Evolutionary conservation across 2,888 invertebrate species (phyloP).

Genomic region (Brachynemurus nebulosus): DNA sequence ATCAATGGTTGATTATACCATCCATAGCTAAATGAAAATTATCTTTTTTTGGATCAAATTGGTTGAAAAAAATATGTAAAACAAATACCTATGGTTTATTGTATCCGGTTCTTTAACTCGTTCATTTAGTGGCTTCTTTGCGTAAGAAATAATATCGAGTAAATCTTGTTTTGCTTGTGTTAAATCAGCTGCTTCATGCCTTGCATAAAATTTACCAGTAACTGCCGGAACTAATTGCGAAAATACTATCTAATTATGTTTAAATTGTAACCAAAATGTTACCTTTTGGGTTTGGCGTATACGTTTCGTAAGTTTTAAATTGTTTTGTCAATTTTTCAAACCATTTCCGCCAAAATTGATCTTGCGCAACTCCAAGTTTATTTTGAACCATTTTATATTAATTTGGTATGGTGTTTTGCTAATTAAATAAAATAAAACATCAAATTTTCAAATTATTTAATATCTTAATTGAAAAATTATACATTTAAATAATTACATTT

Average conservation of each 20-base stretch:
- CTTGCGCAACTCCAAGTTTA: too few species aligned
- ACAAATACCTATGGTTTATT: background rate
- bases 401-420: too few species aligned
- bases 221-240: slow-evolving; percentile 15
- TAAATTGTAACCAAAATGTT: background rate
- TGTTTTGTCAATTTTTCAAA: background rate
- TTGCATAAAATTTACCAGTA: slow-evolving; percentile 27
- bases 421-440: too few species aligned
- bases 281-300: slow-evolving; percentile 2
- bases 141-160: background rate
- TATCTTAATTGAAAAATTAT: too few species aligned
- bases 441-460: too few species aligned
- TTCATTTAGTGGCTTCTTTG: background rate
- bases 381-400: too few species aligned
- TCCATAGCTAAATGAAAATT: slow-evolving; percentile 24
- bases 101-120: background rate
- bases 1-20: slow-evolving; percentile 23
- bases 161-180: slow-evolving; percentile 17
- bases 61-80: background rate
- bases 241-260: background rate
- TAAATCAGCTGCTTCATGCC: slow-evolving; percentile 20
- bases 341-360: too few species aligned
- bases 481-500: too few species aligned
- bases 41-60: background rate
- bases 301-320: background rate